phyloP scores from a whole-genome alignment of 2,888 invertebrate species.

The Acleris cristana region DNA sequence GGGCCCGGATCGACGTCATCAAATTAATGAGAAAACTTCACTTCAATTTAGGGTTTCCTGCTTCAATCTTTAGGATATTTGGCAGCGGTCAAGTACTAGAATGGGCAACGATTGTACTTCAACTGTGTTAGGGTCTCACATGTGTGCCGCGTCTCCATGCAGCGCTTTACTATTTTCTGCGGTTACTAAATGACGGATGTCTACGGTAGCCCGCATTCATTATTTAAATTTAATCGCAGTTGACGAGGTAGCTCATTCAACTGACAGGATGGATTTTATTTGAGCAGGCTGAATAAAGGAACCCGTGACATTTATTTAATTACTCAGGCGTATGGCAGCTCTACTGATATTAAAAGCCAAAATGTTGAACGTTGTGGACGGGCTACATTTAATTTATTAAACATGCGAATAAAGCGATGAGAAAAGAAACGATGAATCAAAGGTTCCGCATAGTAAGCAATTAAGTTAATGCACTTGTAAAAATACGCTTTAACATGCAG shows the following conservation, averaged over 20 bases:
- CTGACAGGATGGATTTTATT: not conserved
- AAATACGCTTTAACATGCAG: slow-evolving; percentile 7
- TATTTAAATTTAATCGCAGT: not conserved
- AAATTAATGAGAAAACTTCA: slow-evolving; percentile 84
- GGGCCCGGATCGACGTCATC: slow-evolving; percentile 81
- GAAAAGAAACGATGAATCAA: slow-evolving; percentile 27
- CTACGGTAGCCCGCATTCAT: not conserved
- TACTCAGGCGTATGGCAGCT: not conserved
- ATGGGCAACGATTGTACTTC: slow-evolving; percentile 57
- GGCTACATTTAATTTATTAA: slow-evolving; percentile 19
- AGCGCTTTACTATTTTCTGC: slow-evolving; percentile 12
- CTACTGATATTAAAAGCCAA: slow-evolving; percentile 15
- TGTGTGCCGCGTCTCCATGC: not conserved
- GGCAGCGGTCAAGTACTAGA: slow-evolving; percentile 74
- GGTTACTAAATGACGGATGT: not conserved
- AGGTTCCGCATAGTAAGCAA: slow-evolving; percentile 31
- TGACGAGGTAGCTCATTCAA: not conserved
- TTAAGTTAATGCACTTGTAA: slow-evolving; percentile 33
- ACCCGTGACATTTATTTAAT: slow-evolving; percentile 2
- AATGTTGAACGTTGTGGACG: not conserved
- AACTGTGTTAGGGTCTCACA: slow-evolving; percentile 33
- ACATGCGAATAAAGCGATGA: slow-evolving; percentile 11
- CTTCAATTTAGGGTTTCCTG: slow-evolving; percentile 80
- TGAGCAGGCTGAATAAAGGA: not conserved
- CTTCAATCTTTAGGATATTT: slow-evolving; percentile 79